These are phyloP conservation scores for Rugalucina vietnamica DNA, from an alignment of 2,888 invertebrate genomes.

Conservation along the genomic window DNA sequence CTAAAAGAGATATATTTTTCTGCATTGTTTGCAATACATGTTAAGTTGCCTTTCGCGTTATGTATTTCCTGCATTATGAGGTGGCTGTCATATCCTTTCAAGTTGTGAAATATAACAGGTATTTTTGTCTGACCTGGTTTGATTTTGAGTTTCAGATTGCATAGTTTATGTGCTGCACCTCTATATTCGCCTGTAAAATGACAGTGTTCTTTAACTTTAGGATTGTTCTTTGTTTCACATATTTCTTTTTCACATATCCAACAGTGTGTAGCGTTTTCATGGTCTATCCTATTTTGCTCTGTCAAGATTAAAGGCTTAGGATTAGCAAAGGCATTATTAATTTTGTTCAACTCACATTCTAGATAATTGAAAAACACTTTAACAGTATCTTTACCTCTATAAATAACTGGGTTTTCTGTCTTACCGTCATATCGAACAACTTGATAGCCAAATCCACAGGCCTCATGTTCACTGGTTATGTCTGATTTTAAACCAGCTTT, in stretches of 20 bases:
- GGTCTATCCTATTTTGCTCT: conserved; percentile 15
- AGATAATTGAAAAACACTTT: conserved; percentile 27
- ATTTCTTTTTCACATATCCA: conserved; percentile 34
- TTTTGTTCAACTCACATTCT: conserved; percentile 24
- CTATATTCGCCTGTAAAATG: conserved; percentile 16
- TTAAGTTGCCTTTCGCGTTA: conserved; percentile 24
- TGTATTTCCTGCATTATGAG: no score
- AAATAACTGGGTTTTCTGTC: conserved; percentile 32
- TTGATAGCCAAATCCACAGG: conserved; percentile 44
- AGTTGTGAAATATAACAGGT: no score
- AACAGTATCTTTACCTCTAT: conserved; percentile 25
- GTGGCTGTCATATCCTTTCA: no score
- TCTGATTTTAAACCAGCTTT: conserved; percentile 15
- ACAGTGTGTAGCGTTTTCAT: conserved; percentile 25
- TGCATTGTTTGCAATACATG: conserved; percentile 61
- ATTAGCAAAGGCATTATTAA: conserved; percentile 23
- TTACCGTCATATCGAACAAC: conserved; percentile 26
- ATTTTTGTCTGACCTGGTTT: no score
- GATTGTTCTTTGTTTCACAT: neutral
- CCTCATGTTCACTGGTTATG: conserved; percentile 32
- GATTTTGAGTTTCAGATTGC: conserved; percentile 1
- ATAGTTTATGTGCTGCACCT: neutral
- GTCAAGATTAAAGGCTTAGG: conserved; percentile 24
- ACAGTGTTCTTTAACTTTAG: conserved; percentile 31
- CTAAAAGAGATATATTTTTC: conserved; percentile 65